Evolutionary conservation across 2,888 invertebrate genomes (phyloP).

Genomic region (Euplexia lucipara): DNA sequence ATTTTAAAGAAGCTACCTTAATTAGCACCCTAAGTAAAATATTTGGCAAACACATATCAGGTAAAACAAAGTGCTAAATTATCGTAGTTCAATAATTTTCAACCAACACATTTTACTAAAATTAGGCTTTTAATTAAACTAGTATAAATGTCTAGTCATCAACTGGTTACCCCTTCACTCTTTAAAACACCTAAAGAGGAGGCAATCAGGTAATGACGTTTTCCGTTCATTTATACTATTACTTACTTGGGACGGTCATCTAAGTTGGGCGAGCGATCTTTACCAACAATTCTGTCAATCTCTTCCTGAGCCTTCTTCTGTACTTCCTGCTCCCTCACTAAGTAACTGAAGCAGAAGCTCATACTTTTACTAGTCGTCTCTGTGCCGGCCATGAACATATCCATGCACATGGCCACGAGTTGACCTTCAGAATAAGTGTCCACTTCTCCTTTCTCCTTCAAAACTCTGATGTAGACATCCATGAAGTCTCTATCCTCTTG

Average conservation of each 20-base stretch:
- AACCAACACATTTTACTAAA: too few species aligned
- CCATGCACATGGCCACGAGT: conserved; percentile 95
- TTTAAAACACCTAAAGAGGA: too few species aligned
- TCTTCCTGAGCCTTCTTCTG: conserved; percentile 95
- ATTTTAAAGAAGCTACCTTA: too few species aligned
- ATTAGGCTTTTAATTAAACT: too few species aligned
- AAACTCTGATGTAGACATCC: conserved; percentile 94
- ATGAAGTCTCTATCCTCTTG: conserved; percentile 94
- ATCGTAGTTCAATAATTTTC: too few species aligned
- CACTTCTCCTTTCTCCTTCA: conserved; percentile 91
- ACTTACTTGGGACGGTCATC: conserved; percentile 93
- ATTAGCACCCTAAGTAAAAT: too few species aligned
- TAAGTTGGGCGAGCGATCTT: conserved; percentile 92
- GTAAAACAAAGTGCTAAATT: too few species aligned
- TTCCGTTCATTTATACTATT: too few species aligned
- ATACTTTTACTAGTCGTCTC: conserved; percentile 96
- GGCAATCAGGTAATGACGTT: too few species aligned
- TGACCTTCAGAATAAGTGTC: conserved; percentile 93
- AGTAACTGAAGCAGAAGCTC: conserved; percentile 94
- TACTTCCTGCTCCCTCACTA: conserved; percentile 93
- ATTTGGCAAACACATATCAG: too few species aligned
- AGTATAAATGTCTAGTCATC: too few species aligned
- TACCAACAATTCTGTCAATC: conserved; percentile 94
- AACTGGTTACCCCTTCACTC: too few species aligned
- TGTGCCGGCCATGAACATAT: conserved; percentile 96